These are phyloP conservation scores for Drosophila mojavensis DNA, from an alignment of 1,140 invertebrate genomes.

Conservation along the genomic window DNA sequence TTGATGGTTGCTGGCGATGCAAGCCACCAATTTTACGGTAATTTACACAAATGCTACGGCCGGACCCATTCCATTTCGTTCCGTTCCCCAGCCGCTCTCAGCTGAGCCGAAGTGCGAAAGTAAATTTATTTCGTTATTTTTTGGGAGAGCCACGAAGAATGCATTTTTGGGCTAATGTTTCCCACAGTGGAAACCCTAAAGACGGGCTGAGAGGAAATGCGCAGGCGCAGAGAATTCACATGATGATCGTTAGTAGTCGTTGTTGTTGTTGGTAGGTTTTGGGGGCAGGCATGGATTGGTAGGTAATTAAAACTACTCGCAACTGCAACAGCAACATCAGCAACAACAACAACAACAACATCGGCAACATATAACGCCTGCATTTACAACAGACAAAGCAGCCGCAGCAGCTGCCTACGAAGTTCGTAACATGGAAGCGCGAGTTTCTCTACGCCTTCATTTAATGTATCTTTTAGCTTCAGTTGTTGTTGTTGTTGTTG, in stretches of 20 bases:
- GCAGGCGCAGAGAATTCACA: constrained; percentile 70
- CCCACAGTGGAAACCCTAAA: constrained; percentile 32
- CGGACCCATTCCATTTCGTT: constrained; percentile 7
- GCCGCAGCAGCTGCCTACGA: constrained; percentile 6
- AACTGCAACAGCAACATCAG: constrained; percentile 25
- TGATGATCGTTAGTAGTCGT: constrained; percentile 50
- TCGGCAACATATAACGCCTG: constrained; percentile 1
- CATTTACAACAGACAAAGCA: constrained; percentile 47
- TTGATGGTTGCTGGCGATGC: constrained; percentile 23
- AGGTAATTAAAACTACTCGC: constrained; percentile 49
- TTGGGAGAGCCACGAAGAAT: constrained; percentile 33
- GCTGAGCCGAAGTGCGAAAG: constrained; percentile 28
- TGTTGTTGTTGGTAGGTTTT: constrained; percentile 30
- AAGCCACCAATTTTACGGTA: constrained; percentile 50
- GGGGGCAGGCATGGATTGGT: constrained; percentile 42
- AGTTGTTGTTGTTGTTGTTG: constrained; percentile 18
- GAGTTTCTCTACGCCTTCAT: constrained; percentile 52
- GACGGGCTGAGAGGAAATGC: constrained; percentile 30
- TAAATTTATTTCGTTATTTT: neutral
- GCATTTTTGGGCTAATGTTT: constrained; percentile 44
- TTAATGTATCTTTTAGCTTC: constrained; percentile 53
- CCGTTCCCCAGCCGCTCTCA: neutral
- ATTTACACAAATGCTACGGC: constrained; percentile 39
- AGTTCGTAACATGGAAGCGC: constrained; percentile 52
- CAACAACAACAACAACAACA: constrained; percentile 23